These are phyloP conservation scores for Climacteris rufus DNA, from an alignment of 2,113 vertebrate genomes.

Conservation along the genomic window DNA sequence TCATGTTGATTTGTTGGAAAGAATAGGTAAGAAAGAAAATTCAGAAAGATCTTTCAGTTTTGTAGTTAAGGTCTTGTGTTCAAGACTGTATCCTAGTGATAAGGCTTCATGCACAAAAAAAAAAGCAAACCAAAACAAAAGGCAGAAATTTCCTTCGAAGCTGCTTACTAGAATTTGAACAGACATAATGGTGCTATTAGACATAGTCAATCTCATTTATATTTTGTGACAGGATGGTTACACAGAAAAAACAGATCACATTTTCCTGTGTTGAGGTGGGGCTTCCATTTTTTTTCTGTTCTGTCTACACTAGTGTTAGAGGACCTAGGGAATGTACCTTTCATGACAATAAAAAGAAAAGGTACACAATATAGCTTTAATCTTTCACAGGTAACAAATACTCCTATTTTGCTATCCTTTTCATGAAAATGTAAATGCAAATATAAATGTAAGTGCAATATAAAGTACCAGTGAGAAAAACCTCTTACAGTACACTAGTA, in stretches of 20 bases:
- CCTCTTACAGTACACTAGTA: neutral
- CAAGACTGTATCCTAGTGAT: neutral
- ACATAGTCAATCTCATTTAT: neutral
- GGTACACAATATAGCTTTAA: neutral
- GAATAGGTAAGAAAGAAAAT: neutral
- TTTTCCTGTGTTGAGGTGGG: neutral
- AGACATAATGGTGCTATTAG: neutral
- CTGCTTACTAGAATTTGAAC: neutral
- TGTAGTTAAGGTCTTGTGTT: neutral
- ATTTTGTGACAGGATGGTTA: neutral
- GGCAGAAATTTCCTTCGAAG: neutral
- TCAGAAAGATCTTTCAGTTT: neutral
- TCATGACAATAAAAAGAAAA: neutral
- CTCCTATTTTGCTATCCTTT: neutral
- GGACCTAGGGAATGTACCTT: neutral
- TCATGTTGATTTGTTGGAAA: neutral
- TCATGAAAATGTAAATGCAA: neutral
- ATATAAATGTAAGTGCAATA: neutral
- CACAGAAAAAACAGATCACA: neutral
- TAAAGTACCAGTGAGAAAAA: neutral
- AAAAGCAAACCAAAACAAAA: too few relatives aligned
- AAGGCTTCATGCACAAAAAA: neutral
- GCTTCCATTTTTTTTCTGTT: neutral
- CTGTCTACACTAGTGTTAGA: neutral
- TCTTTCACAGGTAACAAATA: neutral